Percentiles rank a stretch among this genome's conserved stretches.
Conservation (phyloP, 2,797 vertebrate genomes). For the Dendrocincla tyrannina region DNA sequence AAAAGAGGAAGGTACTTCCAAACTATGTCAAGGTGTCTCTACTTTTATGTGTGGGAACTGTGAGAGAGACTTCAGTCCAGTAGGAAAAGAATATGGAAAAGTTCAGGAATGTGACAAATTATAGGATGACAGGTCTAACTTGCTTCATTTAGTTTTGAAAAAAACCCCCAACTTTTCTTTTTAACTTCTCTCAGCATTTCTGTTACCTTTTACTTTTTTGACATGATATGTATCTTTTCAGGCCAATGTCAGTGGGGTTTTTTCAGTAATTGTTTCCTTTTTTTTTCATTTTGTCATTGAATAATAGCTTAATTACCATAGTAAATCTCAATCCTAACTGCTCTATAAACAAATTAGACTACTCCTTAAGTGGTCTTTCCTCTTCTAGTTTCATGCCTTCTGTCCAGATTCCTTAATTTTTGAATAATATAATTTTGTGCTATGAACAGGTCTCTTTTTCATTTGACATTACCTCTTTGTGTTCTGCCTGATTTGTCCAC, state of each 20-base stretch:
- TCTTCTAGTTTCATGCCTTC: background rate
- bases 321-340: slow-evolving; percentile 7
- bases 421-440: background rate
- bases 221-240: background rate
- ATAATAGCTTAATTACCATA: slow-evolving; percentile 51
- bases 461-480: slow-evolving; percentile 4
- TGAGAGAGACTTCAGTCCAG: background rate
- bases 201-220: background rate
- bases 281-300: slow-evolving; percentile 45
- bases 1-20: background rate
- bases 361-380: background rate
- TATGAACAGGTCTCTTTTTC: background rate
- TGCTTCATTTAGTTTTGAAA: background rate
- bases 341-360: slow-evolving; percentile 27
- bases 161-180: background rate
- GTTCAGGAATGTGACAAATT: background rate
- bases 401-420: background rate
- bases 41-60: background rate
- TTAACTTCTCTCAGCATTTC: background rate
- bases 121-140: background rate
- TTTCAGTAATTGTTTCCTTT: slow-evolving; percentile 11
- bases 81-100: background rate
- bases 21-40: background rate
- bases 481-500: slow-evolving; percentile 15
- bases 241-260: background rate